These are phyloP conservation scores for Eulithis testata DNA, from an alignment of 2,888 invertebrate genomes.

Conservation along the genomic window DNA sequence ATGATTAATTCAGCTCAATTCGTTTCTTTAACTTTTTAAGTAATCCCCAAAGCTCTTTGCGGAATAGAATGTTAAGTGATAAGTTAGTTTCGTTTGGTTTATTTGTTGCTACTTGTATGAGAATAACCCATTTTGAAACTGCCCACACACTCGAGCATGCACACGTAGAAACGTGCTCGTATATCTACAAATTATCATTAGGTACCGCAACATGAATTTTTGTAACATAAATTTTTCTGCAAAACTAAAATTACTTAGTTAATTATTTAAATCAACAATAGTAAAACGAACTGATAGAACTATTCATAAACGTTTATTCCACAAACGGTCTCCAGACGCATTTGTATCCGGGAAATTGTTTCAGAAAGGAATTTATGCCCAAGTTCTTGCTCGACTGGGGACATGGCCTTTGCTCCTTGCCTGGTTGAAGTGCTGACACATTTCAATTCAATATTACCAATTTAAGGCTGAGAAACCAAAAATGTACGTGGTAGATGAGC, in stretches of 20 bases:
- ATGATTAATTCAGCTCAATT: constrained; percentile 64
- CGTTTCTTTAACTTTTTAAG: constrained; percentile 67
- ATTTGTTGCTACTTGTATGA: constrained; percentile 4
- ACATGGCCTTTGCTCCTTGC: constrained; percentile 25
- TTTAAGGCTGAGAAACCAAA: too few species aligned
- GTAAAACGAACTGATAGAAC: neutral
- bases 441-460: constrained; percentile 2
- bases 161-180: too few species aligned
- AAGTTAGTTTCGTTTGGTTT: constrained; percentile 49
- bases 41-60: constrained; percentile 68
- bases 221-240: too few species aligned
- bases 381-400: constrained; percentile 33
- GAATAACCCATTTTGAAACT: too few species aligned
- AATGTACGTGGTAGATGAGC: too few species aligned
- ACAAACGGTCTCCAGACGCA: constrained; percentile 25
- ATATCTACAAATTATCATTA: too few species aligned
- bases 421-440: constrained; percentile 20
- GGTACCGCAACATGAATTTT: too few species aligned
- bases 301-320: constrained; percentile 23
- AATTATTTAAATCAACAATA: neutral
- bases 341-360: constrained; percentile 33
- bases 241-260: too few species aligned
- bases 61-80: constrained; percentile 63
- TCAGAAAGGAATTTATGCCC: constrained; percentile 39
- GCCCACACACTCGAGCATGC: too few species aligned